Conservation (phyloP, 2,888 invertebrate species). For the Plutella xylostella region DNA sequence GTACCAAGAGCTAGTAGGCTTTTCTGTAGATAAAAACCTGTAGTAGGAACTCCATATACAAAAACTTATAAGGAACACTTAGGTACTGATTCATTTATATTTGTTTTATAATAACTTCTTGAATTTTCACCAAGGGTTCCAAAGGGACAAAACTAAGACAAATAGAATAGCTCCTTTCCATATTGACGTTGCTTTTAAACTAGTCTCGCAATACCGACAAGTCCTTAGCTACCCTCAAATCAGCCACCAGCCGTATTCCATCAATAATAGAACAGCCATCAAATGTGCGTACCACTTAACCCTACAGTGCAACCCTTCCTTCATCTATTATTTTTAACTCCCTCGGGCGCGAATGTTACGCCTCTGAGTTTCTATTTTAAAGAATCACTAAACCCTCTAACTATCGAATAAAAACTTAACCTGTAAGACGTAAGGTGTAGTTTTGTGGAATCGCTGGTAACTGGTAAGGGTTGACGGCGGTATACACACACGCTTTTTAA, state of each 20-base stretch:
- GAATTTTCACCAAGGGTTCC: too few relatives aligned
- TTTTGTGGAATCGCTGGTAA: not conserved
- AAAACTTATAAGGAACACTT: too few relatives aligned
- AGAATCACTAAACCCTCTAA: constrained; percentile 24
- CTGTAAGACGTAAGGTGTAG: not conserved
- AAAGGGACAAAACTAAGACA: too few relatives aligned
- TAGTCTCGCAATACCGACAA: not conserved
- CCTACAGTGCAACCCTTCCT: constrained; percentile 44
- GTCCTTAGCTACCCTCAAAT: not conserved
- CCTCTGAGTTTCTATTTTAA: constrained; percentile 49
- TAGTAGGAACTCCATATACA: too few relatives aligned
- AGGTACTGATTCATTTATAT: too few relatives aligned
- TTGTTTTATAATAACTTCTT: too few relatives aligned
- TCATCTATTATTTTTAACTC: constrained; percentile 59
- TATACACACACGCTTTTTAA: constrained; percentile 52
- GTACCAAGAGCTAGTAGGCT: too few relatives aligned
- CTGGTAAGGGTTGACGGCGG: constrained; percentile 32
- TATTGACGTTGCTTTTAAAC: too few relatives aligned
- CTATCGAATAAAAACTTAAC: not conserved
- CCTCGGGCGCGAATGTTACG: constrained; percentile 64
- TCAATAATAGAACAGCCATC: constrained; percentile 43
- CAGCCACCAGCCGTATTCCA: constrained; percentile 18
- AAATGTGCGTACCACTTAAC: constrained; percentile 44
- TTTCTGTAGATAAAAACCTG: too few relatives aligned
- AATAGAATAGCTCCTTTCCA: not conserved